Evolutionary conservation across 2,888 invertebrate species (phyloP).

Genomic region (Nasonia oneida): DNA sequence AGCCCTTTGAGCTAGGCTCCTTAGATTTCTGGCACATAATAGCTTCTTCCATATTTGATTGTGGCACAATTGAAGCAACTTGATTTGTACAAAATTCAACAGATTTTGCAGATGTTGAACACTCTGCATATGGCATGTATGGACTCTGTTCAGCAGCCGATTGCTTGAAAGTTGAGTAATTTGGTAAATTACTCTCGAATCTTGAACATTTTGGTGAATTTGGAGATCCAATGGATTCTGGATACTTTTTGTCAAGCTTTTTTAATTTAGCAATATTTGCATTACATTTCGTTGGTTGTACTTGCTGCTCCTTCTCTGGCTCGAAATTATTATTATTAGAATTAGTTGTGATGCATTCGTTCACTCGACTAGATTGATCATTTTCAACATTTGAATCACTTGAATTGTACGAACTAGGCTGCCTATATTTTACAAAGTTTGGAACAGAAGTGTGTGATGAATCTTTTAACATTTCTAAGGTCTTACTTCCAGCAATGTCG

Average conservation of each 20-base stretch:
- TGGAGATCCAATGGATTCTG: slow-evolving; percentile 9
- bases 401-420: slow-evolving; percentile 36
- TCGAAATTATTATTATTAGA: slow-evolving; percentile 44
- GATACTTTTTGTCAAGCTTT: slow-evolving; percentile 32
- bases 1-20: slow-evolving; percentile 65
- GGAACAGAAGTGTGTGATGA: slow-evolving; percentile 56
- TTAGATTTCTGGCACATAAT: slow-evolving; percentile 66
- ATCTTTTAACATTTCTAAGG: slow-evolving; percentile 75
- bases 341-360: slow-evolving; percentile 47
- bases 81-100: slow-evolving; percentile 42
- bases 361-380: slow-evolving; percentile 52
- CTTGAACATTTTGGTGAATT: slow-evolving; percentile 29
- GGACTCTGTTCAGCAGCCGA: slow-evolving; percentile 2
- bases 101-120: slow-evolving; percentile 19
- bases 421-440: slow-evolving; percentile 51
- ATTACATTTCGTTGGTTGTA: background rate
- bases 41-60: slow-evolving; percentile 60
- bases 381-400: slow-evolving; percentile 47
- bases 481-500: slow-evolving; percentile 75
- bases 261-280: background rate
- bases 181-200: slow-evolving; percentile 30
- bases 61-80: slow-evolving; percentile 23
- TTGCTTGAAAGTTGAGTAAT: slow-evolving; percentile 37
- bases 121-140: slow-evolving; percentile 29
- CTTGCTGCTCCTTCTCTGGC: slow-evolving; percentile 25